Evolutionary conservation across 2,797 vertebrate genomes (phyloP).

Genomic region (Hephaestus fuliginosus): DNA sequence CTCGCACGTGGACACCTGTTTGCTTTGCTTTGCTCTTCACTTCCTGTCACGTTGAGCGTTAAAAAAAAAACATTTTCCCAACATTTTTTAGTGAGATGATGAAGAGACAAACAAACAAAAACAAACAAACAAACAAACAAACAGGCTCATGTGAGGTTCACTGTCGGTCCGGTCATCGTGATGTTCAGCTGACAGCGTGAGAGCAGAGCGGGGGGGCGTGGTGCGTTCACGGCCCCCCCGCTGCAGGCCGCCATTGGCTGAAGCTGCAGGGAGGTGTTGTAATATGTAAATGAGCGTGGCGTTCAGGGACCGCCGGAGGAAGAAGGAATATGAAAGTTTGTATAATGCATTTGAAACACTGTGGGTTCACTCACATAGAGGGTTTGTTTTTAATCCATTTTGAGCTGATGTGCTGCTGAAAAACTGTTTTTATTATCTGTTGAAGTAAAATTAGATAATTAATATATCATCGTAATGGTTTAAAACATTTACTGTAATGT

Average conservation of each 20-base stretch:
- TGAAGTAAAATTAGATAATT: too few species aligned
- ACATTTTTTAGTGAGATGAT: background rate
- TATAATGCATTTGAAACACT: too few species aligned
- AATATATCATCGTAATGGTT: too few species aligned
- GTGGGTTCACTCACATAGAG: too few species aligned
- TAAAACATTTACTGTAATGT: too few species aligned
- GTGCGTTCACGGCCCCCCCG: slow-evolving; percentile 18
- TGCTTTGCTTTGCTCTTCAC: slow-evolving; percentile 3
- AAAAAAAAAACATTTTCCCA: background rate
- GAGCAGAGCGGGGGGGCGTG: slow-evolving; percentile 54
- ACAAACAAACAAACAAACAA: background rate
- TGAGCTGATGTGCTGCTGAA: background rate
- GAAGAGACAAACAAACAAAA: background rate
- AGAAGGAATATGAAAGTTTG: background rate
- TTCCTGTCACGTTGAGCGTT: slow-evolving; percentile 22
- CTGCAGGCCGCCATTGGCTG: slow-evolving; percentile 50
- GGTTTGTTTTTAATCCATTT: background rate
- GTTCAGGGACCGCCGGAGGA: slow-evolving; percentile 5
- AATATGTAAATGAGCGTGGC: background rate
- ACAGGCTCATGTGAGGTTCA: background rate
- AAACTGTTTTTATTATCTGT: too few species aligned
- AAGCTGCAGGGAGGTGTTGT: background rate
- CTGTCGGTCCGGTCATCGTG: background rate
- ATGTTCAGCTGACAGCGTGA: slow-evolving; percentile 75
- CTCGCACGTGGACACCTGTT: slow-evolving; percentile 14